Conservation (phyloP, 2,797 vertebrate genomes). For the Gadopsis marmoratus region DNA sequence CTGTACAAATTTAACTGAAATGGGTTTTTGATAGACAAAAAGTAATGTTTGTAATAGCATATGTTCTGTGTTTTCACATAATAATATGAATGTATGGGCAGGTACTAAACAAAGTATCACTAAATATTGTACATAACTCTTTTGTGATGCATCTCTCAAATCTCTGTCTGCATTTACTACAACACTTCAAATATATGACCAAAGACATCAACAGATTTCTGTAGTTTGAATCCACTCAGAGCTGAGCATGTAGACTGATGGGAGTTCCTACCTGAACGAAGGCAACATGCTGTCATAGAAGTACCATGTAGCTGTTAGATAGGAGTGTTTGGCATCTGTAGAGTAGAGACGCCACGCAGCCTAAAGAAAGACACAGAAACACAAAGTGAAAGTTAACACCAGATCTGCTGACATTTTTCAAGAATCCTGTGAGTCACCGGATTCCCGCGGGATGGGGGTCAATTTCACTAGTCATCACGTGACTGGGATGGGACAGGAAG, state of each 20-base stretch:
- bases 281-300: constrained; percentile 99
- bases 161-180: constrained; percentile 49
- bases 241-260: constrained; percentile 9
- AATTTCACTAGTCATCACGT: no score
- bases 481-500: no score
- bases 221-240: constrained; percentile 26
- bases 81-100: constrained; percentile 10
- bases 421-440: no score
- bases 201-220: constrained; percentile 23
- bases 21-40: neutral
- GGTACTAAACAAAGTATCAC: constrained; percentile 1
- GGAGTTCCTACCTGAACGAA: constrained; percentile 92
- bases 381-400: constrained; percentile 6
- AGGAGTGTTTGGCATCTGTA: constrained; percentile 91
- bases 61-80: neutral
- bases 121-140: neutral
- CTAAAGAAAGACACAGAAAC: constrained; percentile 73
- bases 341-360: constrained; percentile 98
- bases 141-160: constrained; percentile 41
- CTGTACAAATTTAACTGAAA: constrained; percentile 19
- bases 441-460: no score
- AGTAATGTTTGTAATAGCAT: neutral
- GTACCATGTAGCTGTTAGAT: constrained; percentile 98
- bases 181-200: constrained; percentile 33
- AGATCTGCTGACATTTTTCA: no score